These are phyloP conservation scores for Australoheros facetus DNA, from an alignment of 2,797 vertebrate species.

Conservation along the genomic window DNA sequence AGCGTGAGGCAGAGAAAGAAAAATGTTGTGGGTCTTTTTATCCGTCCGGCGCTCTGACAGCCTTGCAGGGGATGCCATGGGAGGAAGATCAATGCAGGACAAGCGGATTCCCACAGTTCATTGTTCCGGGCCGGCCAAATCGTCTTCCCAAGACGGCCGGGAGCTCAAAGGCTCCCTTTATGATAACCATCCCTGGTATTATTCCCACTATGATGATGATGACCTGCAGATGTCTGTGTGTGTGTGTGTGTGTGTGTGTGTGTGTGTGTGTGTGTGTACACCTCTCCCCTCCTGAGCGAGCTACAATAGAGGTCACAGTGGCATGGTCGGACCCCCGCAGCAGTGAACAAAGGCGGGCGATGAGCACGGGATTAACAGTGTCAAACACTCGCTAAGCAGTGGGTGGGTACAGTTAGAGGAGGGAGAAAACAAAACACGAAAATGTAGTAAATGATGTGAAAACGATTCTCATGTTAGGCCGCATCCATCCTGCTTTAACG, in stretches of 20 bases:
- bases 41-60: constrained; percentile 76
- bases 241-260: neutral
- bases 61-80: constrained; percentile 78
- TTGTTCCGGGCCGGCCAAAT: constrained; percentile 82
- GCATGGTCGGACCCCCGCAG: constrained; percentile 72
- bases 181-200: constrained; percentile 83
- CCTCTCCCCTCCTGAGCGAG: constrained; percentile 62
- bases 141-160: constrained; percentile 79
- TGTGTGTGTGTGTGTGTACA: neutral
- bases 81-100: constrained; percentile 84
- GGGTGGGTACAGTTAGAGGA: constrained; percentile 51
- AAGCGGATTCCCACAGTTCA: constrained; percentile 86
- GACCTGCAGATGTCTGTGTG: constrained; percentile 80
- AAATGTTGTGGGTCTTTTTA: constrained; percentile 80
- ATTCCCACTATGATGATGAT: constrained; percentile 81
- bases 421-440: constrained; percentile 38
- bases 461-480: constrained; percentile 1
- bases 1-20: constrained; percentile 68
- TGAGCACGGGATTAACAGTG: constrained; percentile 74
- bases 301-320: constrained; percentile 77
- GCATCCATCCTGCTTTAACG: neutral
- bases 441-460: constrained; percentile 29
- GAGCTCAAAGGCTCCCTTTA: constrained; percentile 85
- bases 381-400: constrained; percentile 74
- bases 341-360: constrained; percentile 67